phyloP scores from a whole-genome alignment of 1,140 invertebrate species.

The Trichonephila clavipes region DNA sequence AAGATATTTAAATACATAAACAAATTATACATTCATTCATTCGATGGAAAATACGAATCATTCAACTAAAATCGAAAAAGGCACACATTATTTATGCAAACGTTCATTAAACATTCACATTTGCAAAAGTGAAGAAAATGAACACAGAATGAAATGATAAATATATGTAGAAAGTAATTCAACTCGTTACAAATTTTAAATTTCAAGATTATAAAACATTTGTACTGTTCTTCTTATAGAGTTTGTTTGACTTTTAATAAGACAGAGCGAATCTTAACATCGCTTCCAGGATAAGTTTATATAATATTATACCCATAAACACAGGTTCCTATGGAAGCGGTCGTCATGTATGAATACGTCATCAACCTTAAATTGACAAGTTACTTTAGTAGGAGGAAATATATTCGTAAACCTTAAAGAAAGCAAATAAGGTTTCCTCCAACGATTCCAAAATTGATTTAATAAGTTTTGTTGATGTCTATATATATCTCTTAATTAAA shows the following conservation, averaged over 20 bases:
- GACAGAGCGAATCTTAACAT: background rate
- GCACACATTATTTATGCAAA: too few relatives aligned
- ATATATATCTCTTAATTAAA: background rate
- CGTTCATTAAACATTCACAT: too few relatives aligned
- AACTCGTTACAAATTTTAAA: too few relatives aligned
- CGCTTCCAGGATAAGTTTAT: background rate
- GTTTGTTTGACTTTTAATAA: background rate
- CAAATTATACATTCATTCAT: too few relatives aligned
- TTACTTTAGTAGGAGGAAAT: background rate
- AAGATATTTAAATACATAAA: too few relatives aligned
- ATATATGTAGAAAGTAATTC: too few relatives aligned
- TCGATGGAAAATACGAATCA: too few relatives aligned
- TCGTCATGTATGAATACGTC: background rate
- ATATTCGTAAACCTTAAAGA: background rate
- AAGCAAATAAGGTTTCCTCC: background rate
- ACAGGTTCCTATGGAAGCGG: background rate
- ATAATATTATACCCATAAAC: background rate
- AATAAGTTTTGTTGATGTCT: constrained; percentile 19
- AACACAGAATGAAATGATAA: too few relatives aligned
- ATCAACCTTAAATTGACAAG: background rate
- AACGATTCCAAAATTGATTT: constrained; percentile 41
- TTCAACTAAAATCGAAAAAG: too few relatives aligned
- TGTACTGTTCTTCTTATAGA: background rate
- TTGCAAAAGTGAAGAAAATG: too few relatives aligned
- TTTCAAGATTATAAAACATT: too few relatives aligned